These are phyloP conservation scores for Ciona savignyi DNA, from an alignment of 23 tunicate genomes.

Conservation along the genomic window DNA sequence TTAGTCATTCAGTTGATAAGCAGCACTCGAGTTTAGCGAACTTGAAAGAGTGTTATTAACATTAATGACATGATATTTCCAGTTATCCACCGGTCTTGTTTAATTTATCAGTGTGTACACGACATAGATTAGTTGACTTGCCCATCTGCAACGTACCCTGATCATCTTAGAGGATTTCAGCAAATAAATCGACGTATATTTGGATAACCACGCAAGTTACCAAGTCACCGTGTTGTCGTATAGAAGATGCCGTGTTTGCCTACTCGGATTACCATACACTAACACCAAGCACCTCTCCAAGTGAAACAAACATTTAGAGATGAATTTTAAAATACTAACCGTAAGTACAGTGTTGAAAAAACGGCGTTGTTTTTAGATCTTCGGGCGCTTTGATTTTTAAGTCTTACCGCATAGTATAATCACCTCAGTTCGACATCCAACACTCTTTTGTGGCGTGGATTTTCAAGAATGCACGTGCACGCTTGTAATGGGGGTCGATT, in stretches of 20 bases:
- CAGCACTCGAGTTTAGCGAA: background rate
- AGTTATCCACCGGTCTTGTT: background rate
- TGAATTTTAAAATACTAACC: slow-evolving; percentile 27
- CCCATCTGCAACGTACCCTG: background rate
- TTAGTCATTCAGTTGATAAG: background rate
- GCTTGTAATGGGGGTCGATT: background rate
- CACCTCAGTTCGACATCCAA: too few species aligned
- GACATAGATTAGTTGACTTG: background rate
- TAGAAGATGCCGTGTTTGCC: background rate
- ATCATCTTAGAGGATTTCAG: background rate
- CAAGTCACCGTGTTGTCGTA: background rate
- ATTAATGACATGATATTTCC: background rate
- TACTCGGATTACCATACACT: background rate
- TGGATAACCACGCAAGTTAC: background rate
- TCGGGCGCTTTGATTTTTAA: background rate
- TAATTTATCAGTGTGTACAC: background rate
- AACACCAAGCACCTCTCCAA: too few species aligned
- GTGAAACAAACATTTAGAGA: background rate
- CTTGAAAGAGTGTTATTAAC: background rate
- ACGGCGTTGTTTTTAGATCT: too few species aligned
- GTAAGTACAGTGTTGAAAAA: slow-evolving; percentile 20
- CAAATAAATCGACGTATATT: background rate
- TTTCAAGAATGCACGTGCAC: background rate
- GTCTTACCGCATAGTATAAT: too few species aligned
- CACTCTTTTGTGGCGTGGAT: too few species aligned